Percentiles rank a stretch among this genome's conserved stretches.
These are phyloP conservation scores for Periophthalmus magnuspinnatus DNA, from an alignment of 2,797 vertebrate genomes.

Conservation along the genomic window DNA sequence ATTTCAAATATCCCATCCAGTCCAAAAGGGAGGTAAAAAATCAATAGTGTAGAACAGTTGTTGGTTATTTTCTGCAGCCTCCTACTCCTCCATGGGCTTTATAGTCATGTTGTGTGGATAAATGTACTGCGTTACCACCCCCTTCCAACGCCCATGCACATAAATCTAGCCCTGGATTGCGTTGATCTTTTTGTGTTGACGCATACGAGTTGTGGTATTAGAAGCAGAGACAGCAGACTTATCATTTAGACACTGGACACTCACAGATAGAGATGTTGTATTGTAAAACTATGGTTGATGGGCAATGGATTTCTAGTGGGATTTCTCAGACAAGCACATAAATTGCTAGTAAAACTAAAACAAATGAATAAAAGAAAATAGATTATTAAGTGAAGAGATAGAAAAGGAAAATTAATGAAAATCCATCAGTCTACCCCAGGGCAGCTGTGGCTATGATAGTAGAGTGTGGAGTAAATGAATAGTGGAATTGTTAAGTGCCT, in stretches of 20 bases:
- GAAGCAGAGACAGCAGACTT: slow-evolving; percentile 50
- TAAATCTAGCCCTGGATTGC: slow-evolving; percentile 49
- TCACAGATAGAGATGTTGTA: slow-evolving; percentile 14
- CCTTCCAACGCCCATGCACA: slow-evolving; percentile 14
- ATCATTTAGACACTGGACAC: slow-evolving; percentile 50
- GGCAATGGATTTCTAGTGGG: slow-evolving; percentile 32
- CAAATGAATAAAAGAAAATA: not conserved
- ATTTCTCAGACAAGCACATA: not conserved
- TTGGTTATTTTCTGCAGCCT: slow-evolving; percentile 63
- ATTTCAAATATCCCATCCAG: slow-evolving; percentile 71
- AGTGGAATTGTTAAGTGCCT: too few species aligned
- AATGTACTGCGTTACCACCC: slow-evolving; percentile 40
- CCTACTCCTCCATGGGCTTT: slow-evolving; percentile 37
- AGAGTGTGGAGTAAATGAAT: too few species aligned
- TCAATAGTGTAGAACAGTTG: slow-evolving; percentile 75
- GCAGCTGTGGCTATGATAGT: too few species aligned
- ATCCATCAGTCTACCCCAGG: too few species aligned
- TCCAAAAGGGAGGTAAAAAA: slow-evolving; percentile 72
- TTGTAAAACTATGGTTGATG: slow-evolving; percentile 26
- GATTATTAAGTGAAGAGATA: not conserved
- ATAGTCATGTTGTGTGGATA: slow-evolving; percentile 36
- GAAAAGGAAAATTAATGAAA: not conserved
- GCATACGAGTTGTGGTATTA: slow-evolving; percentile 63
- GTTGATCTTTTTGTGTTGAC: slow-evolving; percentile 65
- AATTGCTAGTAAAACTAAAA: not conserved